phyloP scores from a whole-genome alignment of 2,113 vertebrate species.

The Microtus montanus region DNA sequence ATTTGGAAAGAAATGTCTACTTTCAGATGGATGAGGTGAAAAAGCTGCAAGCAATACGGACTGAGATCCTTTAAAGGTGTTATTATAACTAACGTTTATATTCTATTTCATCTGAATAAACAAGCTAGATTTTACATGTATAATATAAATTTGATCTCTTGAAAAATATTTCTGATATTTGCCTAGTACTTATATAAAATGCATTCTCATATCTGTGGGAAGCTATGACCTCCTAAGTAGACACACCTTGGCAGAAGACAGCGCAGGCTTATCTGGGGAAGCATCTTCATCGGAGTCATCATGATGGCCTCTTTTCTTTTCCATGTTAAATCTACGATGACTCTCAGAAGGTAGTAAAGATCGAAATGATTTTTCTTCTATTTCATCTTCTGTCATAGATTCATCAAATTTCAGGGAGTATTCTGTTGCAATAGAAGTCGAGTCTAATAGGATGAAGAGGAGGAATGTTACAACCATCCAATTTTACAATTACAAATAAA shows the following conservation, averaged over 20 bases:
- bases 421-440: slow-evolving; percentile 91
- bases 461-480: slow-evolving; percentile 83
- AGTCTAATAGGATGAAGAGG: slow-evolving; percentile 84
- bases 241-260: slow-evolving; percentile 88
- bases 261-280: slow-evolving; percentile 82
- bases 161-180: slow-evolving; percentile 42
- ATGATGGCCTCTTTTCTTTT: slow-evolving; percentile 89
- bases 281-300: slow-evolving; percentile 95
- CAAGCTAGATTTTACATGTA: slow-evolving; percentile 29
- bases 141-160: slow-evolving; percentile 4
- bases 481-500: slow-evolving; percentile 88
- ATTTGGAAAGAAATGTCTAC: slow-evolving; percentile 29
- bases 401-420: slow-evolving; percentile 96
- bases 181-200: neutral
- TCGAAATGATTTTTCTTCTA: slow-evolving; percentile 95
- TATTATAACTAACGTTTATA: slow-evolving; percentile 18
- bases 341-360: slow-evolving; percentile 96
- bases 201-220: neutral
- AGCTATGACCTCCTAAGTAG: neutral
- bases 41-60: neutral
- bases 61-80: slow-evolving; percentile 33
- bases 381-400: slow-evolving; percentile 96
- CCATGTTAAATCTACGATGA: slow-evolving; percentile 93
- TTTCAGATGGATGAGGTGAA: slow-evolving; percentile 36
- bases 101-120: neutral